Base-by-base conservation (phyloP, 2,888 invertebrate species). In the Cantharis lateralis region DNA sequence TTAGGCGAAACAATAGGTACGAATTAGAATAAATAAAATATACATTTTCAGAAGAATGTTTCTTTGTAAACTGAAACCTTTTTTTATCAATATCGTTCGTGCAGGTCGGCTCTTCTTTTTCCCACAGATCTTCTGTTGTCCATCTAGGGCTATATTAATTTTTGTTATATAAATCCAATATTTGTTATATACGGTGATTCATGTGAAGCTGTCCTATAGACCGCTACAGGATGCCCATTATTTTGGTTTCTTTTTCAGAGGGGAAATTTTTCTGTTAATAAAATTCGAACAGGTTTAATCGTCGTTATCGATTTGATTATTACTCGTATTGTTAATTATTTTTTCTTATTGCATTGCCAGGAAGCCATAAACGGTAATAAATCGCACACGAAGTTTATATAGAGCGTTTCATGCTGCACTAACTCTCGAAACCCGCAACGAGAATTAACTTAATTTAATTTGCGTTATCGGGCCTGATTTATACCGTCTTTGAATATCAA, bases 401-500 rank as follows among this genome's bases (percentile, higher is more conserved):
- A 48, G 48, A 48, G 48, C 48, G 48, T 48, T 48, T 48, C 48
- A 48, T 48, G 48, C 48, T 48, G 48, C 71, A 28, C 16, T 63
- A 70, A 74, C 62, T 68, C 64, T 72, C 68, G 75, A 68, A 66
- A 66, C 61, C 18, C 63, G 70, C 62, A 69, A 32, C 7, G 62
- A 68, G 70, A 74, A 71, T 77, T 32, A 68, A 68, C 71, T 61
- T 78, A 78, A 78, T 78, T 78, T 71, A 78, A 78, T 78, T 78
- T 71, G 68, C 64, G 75, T 78, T 78, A 78, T 78, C 78, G 66
- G 75, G 68, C 70, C 72, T 78, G 78, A 78, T 78, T 75, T 78
- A 78, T 78, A 75, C 75, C 78, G 75, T 75, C 78, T 78, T 78
- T 78, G 78, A 78, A 75, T 75, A 75, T 77, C 75, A 75, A 75